phyloP scores from a whole-genome alignment of 2,888 invertebrate species.

The Timema cristinae region DNA sequence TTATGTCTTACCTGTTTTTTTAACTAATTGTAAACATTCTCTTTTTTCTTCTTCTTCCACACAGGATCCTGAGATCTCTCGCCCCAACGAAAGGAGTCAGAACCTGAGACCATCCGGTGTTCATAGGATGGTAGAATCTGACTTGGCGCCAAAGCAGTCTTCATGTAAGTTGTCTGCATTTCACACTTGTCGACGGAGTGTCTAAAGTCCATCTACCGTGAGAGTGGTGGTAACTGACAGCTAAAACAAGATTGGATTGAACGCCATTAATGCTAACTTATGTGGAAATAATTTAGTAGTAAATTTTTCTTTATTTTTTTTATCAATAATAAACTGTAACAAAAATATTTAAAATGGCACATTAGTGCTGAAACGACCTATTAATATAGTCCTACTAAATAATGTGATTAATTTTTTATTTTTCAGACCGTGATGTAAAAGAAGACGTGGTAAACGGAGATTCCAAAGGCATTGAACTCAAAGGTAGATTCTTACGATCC shows the following conservation, averaged over 20 bases:
- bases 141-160: constrained; percentile 60
- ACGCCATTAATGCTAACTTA: too few relatives aligned
- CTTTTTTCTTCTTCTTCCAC: too few relatives aligned
- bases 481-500: constrained; percentile 44
- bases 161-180: too few relatives aligned
- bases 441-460: constrained; percentile 77
- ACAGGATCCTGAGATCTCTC: too few relatives aligned
- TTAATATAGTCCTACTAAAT: neutral
- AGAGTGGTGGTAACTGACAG: too few relatives aligned
- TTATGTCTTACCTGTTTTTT: too few relatives aligned
- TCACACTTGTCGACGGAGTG: too few relatives aligned
- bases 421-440: constrained; percentile 82
- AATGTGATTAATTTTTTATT: constrained; percentile 34
- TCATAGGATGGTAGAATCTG: constrained; percentile 89
- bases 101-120: neutral
- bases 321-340: neutral
- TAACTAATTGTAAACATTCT: too few relatives aligned
- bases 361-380: neutral
- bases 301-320: neutral
- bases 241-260: too few relatives aligned
- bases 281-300: too few relatives aligned
- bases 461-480: constrained; percentile 66
- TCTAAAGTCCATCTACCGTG: too few relatives aligned
- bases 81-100: neutral
- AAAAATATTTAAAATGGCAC: neutral